Evolutionary conservation across 2,797 vertebrate genomes (phyloP).

Genomic region (Lepus townsendii): DNA sequence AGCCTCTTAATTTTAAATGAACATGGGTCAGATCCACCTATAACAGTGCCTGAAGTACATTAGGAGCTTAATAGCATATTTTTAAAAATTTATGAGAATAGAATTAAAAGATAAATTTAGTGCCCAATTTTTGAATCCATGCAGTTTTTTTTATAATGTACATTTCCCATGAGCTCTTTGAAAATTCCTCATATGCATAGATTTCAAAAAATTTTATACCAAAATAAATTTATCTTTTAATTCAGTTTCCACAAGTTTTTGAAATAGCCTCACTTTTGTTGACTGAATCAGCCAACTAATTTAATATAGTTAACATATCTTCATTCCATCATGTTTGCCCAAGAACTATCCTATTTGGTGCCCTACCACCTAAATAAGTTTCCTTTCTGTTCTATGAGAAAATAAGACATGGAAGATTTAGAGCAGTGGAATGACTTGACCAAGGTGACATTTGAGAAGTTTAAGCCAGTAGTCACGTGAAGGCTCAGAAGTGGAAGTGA

Average conservation of each 20-base stretch:
- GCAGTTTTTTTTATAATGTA: too few species aligned
- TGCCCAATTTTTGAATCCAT: too few species aligned
- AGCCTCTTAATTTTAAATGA: neutral
- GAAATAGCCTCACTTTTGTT: neutral
- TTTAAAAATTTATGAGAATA: too few species aligned
- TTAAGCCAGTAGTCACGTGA: neutral
- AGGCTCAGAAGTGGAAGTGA: neutral
- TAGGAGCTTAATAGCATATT: neutral
- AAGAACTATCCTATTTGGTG: neutral
- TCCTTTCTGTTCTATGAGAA: neutral
- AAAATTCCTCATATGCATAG: too few species aligned
- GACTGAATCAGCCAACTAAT: neutral
- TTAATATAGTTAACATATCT: neutral
- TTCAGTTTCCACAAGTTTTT: too few species aligned
- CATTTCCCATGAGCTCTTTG: too few species aligned
- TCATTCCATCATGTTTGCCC: neutral
- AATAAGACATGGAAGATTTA: neutral
- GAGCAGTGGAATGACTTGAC: neutral
- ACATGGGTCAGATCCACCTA: neutral
- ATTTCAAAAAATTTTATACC: too few species aligned
- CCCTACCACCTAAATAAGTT: neutral
- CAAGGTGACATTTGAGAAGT: neutral
- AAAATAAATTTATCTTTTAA: too few species aligned
- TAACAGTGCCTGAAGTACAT: neutral
- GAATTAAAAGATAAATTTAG: too few species aligned